phyloP scores from a whole-genome alignment of 2,888 invertebrate genomes.

The Chymomyza amoena region DNA sequence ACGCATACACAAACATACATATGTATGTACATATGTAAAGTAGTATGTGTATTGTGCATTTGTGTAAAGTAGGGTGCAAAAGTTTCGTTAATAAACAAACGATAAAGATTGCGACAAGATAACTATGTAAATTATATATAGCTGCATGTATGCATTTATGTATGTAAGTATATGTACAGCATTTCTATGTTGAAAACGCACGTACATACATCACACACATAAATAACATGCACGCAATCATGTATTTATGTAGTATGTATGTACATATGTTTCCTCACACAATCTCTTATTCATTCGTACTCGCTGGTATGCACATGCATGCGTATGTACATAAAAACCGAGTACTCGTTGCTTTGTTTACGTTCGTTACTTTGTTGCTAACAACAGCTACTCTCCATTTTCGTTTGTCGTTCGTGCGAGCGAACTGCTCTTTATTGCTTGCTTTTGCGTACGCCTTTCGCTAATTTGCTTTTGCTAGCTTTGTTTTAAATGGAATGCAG shows the following conservation, averaged over 20 bases:
- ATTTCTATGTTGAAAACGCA: background rate
- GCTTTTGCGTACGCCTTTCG: slow-evolving; percentile 8
- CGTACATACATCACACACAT: background rate
- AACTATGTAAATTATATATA: background rate
- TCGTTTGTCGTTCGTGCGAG: background rate
- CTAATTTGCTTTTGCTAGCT: slow-evolving; percentile 25
- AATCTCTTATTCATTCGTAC: background rate
- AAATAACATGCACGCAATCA: background rate
- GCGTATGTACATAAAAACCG: background rate
- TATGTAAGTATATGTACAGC: no score
- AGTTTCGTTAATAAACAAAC: background rate
- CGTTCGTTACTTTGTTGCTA: background rate
- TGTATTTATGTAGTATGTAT: no score
- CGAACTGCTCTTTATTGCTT: slow-evolving; percentile 19
- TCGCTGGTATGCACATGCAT: background rate
- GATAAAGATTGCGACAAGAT: background rate
- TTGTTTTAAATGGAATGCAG: slow-evolving; percentile 1
- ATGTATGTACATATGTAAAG: background rate
- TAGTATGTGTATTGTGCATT: no score
- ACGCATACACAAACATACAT: slow-evolving; percentile 10
- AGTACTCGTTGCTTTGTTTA: slow-evolving; percentile 42
- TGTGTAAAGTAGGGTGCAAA: background rate
- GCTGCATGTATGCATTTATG: no score
- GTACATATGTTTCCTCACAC: background rate
- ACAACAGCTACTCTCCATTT: background rate